Conservation (phyloP, 2,888 invertebrate genomes). For the Dendrolimus pini region DNA sequence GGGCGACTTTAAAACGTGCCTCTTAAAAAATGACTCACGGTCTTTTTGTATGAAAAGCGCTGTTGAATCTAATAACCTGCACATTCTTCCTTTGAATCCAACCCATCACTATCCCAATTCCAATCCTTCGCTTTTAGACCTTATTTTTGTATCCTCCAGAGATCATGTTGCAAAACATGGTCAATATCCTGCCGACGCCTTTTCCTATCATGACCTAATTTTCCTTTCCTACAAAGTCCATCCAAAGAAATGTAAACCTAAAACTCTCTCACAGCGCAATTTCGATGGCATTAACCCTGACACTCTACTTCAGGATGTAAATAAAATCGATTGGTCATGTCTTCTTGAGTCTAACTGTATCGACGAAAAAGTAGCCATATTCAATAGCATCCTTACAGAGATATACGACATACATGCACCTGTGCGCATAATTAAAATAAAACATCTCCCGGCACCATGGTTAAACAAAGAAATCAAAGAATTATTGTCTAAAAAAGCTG, state of each 20-base stretch:
- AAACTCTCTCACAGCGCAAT: too few relatives aligned
- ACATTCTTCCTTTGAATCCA: slow-evolving; percentile 4
- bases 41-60: not conserved
- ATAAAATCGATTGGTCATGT: too few relatives aligned
- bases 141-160: slow-evolving; percentile 3
- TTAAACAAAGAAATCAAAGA: not conserved
- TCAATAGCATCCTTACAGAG: not conserved
- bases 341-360: too few relatives aligned
- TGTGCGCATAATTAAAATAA: not conserved
- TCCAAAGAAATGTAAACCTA: not conserved
- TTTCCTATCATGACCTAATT: slow-evolving; percentile 1
- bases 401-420: not conserved
- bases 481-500: not conserved
- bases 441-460: not conserved
- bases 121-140: slow-evolving; percentile 4
- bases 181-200: slow-evolving; percentile 3
- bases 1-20: slow-evolving; percentile 8
- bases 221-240: not conserved
- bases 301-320: too few relatives aligned
- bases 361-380: too few relatives aligned
- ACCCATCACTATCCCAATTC: slow-evolving; percentile 5
- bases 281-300: too few relatives aligned
- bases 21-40: slow-evolving; percentile 4
- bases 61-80: slow-evolving; percentile 1
- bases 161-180: slow-evolving; percentile 6